A percentile compares a stretch with the other conserved stretches of the same genome.
Evolutionary conservation across 2,113 vertebrate genomes (phyloP).

Genomic region (Cheirogaleus medius): DNA sequence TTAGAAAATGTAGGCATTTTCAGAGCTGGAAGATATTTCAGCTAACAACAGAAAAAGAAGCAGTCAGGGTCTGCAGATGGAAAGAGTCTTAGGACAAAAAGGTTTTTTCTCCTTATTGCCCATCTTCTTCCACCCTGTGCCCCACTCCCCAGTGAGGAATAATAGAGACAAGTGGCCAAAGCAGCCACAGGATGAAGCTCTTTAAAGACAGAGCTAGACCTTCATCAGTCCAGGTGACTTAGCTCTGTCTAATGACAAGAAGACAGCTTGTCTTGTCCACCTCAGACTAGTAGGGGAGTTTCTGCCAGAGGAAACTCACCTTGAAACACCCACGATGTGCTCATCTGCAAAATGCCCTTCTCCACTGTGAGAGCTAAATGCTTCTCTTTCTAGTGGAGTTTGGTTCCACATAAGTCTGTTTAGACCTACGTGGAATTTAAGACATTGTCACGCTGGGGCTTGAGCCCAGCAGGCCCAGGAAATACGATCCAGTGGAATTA

Average conservation of each 20-base stretch:
- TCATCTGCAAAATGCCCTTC: background rate
- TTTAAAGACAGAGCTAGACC: background rate
- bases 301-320: background rate
- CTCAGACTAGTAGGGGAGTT: background rate
- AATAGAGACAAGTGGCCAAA: background rate
- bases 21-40: background rate
- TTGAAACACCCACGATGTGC: background rate
- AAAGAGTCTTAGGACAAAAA: background rate
- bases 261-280: too few species aligned
- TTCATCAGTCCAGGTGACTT: background rate
- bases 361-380: background rate
- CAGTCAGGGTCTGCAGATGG: background rate
- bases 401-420: background rate
- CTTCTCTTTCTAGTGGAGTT: background rate
- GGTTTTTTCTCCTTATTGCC: background rate
- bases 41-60: background rate
- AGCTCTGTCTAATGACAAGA: background rate
- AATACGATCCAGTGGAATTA: constrained; percentile 50
- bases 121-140: background rate
- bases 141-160: background rate
- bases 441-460: background rate
- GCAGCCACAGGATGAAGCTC: background rate
- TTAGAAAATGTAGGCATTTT: background rate
- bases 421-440: constrained; percentile 6
- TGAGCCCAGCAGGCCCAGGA: background rate